Evolutionary conservation across 2,113 vertebrate species (phyloP).

Genomic region (Buteo buteo): DNA sequence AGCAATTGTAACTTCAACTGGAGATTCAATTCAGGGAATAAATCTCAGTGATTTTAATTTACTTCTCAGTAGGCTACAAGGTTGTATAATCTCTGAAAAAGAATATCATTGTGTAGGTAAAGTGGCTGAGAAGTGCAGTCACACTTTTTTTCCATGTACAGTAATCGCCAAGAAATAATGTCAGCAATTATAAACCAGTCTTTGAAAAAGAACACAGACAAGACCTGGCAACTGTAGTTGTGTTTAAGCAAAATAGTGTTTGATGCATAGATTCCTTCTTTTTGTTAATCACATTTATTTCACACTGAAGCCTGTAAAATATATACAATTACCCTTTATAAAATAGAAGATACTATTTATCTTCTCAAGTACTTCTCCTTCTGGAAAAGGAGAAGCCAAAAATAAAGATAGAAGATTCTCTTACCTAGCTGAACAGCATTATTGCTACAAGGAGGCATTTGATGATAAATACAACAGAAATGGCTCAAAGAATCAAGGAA

Average conservation of each 20-base stretch:
- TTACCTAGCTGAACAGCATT: not conserved
- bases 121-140: not conserved
- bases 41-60: constrained; percentile 7
- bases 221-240: not conserved
- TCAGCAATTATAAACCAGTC: not conserved
- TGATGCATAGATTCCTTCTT: not conserved
- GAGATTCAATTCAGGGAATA: not conserved
- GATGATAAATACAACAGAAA: constrained; percentile 3
- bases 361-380: not conserved
- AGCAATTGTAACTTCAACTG: not conserved
- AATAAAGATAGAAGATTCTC: not conserved
- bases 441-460: not conserved
- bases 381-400: not conserved
- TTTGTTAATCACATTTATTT: not conserved
- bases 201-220: not conserved
- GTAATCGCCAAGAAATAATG: not conserved
- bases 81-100: not conserved
- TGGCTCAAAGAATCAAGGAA: not conserved
- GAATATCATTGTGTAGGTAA: not conserved
- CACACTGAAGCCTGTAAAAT: not conserved
- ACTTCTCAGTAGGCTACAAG: constrained; percentile 14
- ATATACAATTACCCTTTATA: not conserved
- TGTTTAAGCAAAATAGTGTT: not conserved
- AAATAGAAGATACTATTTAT: not conserved
- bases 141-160: not conserved